Percentiles rank a stretch among this genome's conserved stretches.
These are phyloP conservation scores for Todiramphus chloris DNA, from an alignment of 2,113 vertebrate genomes.

Conservation along the genomic window DNA sequence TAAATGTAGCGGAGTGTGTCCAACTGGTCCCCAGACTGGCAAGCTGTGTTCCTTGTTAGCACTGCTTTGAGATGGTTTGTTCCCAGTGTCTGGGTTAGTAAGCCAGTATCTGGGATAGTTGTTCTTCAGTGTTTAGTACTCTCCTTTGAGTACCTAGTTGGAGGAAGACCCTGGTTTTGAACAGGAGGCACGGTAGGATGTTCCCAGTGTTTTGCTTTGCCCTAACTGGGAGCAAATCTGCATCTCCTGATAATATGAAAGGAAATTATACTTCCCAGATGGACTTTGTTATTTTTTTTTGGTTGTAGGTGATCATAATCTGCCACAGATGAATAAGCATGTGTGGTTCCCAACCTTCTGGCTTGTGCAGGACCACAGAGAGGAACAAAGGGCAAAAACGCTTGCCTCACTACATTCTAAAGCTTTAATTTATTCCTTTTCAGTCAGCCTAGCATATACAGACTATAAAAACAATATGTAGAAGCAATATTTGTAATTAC, in stretches of 20 bases:
- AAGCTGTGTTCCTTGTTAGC: background rate
- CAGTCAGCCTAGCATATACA: background rate
- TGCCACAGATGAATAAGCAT: background rate
- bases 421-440: constrained; percentile 15
- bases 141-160: background rate
- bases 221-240: background rate
- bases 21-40: background rate
- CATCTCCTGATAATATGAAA: background rate
- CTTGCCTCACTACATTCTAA: background rate
- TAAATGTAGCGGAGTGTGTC: background rate
- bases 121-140: background rate
- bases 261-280: background rate
- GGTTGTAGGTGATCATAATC: background rate
- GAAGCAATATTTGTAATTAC: background rate
- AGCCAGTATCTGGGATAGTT: background rate
- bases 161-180: background rate
- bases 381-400: background rate
- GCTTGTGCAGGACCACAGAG: background rate
- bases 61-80: background rate
- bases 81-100: background rate
- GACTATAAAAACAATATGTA: background rate
- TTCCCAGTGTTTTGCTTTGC: background rate
- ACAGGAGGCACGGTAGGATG: background rate
- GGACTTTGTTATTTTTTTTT: background rate
- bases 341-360: background rate